Base-by-base conservation (phyloP, 2,888 invertebrate species). In the Rambutsinella grinnellia region DNA sequence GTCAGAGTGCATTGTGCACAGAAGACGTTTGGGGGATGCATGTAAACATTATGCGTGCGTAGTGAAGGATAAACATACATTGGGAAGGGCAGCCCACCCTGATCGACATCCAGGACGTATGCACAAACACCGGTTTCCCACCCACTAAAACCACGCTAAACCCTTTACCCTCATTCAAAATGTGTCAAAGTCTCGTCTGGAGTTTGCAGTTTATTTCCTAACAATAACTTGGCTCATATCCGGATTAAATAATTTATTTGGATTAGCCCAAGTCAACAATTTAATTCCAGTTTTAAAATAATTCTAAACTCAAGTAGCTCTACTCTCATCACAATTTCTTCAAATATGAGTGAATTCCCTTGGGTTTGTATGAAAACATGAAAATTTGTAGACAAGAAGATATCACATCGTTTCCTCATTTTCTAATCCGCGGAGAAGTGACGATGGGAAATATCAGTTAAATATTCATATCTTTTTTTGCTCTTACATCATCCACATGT, bases 261-360 rank as follows among this genome's bases (percentile, higher is more conserved):
- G n/a, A 51, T 51, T 21, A 21, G 21, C 17, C 21, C 17, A 51
- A 6, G 5, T 51, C 17, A 6, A 51, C 51, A 21, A 21, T 36
- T 36, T 36, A 6, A 6, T 19, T 17, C n/a, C 49, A 49, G 13
- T 13, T 44, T 44, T 44, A 10, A 44, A 44, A 44, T 10, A 17
- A n/a, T 5, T 49, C 10, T 49, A 19, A 19, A 19, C 10, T 49
- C 8, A 13, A 44, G 44, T 49, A 49, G 49, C n/a, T 13, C n/a
- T n/a, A n/a, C 49, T n/a, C n/a, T n/a, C n/a, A n/a, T n/a, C n/a
- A n/a, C n/a, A n/a, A n/a, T n/a, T n/a, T n/a, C n/a, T n/a, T n/a
- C n/a, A n/a, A n/a, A n/a, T n/a, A 49, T 56, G 63, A 76, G 54
- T 49, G 49, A 70, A 70, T 49, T 65, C 70, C 70, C 76, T 70